Evolutionary conservation across 1,140 invertebrate genomes (phyloP), one percentile per base, ranked within the genome.

Genomic region (Drosophila miranda): DNA sequence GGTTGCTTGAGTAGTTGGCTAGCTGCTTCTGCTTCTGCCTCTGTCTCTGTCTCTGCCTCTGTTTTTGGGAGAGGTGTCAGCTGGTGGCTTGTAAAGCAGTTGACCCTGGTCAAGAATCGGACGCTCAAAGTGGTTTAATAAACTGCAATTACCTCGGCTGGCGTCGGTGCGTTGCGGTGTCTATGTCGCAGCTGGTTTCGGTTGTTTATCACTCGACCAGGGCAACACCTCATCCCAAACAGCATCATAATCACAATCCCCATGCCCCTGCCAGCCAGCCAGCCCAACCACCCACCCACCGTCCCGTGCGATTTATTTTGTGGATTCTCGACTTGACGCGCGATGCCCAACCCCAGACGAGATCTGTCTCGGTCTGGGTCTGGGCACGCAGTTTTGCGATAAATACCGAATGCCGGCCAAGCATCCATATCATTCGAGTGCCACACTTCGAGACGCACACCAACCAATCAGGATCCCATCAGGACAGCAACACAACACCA

Each of bases 101-200:
- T 87, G 82, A 86, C 81, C 81, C 82, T 86, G 81, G 81, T 86
- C 81, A 86, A 86, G 82, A 86, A 86, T 81, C 66, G 61, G 69
- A 78, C 61, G 75, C 61, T 74, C 68, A 66, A 81, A 86, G 81
- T 86, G 81, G 81, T 86, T 86, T 86, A 86, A 86, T 86, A 86
- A 86, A 86, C 73, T 86, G 81, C 73, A 86, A 86, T 86, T 80
- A 86, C 73, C 58, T 71, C 48, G 69, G 45, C 53, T 69, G 41
- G 58, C 68, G 30, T 34, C 19, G 19, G 19, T 19, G 30, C 16
- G 14, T 21, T 51, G 34, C 43, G 23, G 34, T 38, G 34, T 38
- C 34, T 38, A 38, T 38, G 0, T 13, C 34, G 52, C 44, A 56
- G 52, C 53, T 61, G 45, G 58, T 67, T 69, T 38, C 34, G 34